Base-by-base conservation (phyloP, 2,797 vertebrate species). In the Glyptemys insculpta region DNA sequence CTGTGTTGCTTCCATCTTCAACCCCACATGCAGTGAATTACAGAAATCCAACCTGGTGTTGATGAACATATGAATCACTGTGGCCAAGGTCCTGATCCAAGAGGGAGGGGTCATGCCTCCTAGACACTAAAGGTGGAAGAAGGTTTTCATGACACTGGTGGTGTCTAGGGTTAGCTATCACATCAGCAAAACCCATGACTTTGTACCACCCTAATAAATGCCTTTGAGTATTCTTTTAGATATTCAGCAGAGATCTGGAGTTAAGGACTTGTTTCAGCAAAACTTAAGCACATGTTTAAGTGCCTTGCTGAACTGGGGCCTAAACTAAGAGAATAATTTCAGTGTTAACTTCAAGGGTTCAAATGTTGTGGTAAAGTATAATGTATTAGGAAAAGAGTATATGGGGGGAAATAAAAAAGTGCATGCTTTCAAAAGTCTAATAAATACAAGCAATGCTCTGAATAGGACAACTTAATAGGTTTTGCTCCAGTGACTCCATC, bases 221-320 rank as follows among this genome's bases (percentile, higher is more conserved):
- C 83, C 72, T 74, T 91, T 57, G 41, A 59, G 84, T 12, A 87
- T 49, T 54, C 9, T 50, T 59, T 62, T 41, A 91, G 89, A 87
- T 86, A 80, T 19, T 93, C 37, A 53, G 6, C 47, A 91, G 79
- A 89, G 96, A 94, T 12, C 9, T n/a, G 83, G 81, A 79, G 59
- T 85, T 91, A 74, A 31, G 12, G 31, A 59, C 15, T 15, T 84
- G 12, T 59, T 92, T 81, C 49, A 86, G 59, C 56, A 57, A 57
- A 57, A 57, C 23, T 57, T 29, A 57, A 57, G 56, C 25, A 29
- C 56, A 57, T 57, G 56, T 25, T 59, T 59, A 59, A 59, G 27
- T 59, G 56, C 56, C 27, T 59, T 59, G 56, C 56, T 27, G 56
- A 59, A 29, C 56, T 59, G 56, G 27, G 12, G 27, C 27, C 56